A percentile compares a stretch with the other conserved stretches of the same genome.
These are phyloP conservation scores for Conchocele bisecta DNA, from an alignment of 2,888 invertebrate genomes.

Conservation along the genomic window DNA sequence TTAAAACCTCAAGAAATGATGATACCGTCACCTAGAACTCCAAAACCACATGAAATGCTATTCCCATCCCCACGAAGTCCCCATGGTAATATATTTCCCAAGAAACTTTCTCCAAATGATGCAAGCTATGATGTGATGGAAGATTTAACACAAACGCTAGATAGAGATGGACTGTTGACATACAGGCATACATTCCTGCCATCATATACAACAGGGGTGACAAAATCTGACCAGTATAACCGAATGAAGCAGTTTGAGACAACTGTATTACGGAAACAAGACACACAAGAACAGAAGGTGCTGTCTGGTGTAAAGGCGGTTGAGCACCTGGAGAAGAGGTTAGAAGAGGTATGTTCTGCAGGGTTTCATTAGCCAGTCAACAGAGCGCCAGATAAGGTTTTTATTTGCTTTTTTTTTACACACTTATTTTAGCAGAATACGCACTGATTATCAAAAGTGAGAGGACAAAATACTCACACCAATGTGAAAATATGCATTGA, in stretches of 20 bases:
- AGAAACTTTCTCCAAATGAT: conserved; percentile 31
- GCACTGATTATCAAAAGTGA: no score
- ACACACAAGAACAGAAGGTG: conserved; percentile 73
- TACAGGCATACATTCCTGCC: conserved; percentile 71
- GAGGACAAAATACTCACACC: no score
- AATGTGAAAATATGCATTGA: no score
- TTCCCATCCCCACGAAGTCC: no score
- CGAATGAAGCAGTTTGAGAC: conserved; percentile 75
- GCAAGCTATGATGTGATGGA: conserved; percentile 56
- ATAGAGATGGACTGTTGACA: conserved; percentile 56
- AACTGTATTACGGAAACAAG: conserved; percentile 72
- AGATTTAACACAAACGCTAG: conserved; percentile 56
- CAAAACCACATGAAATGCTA: neutral
- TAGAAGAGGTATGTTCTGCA: conserved; percentile 75
- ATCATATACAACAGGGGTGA: conserved; percentile 73
- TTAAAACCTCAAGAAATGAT: conserved; percentile 70
- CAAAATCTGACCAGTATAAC: conserved; percentile 78
- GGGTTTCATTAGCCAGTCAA: no score
- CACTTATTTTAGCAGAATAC: no score
- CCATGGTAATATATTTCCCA: conserved; percentile 26
- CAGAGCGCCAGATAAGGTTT: no score
- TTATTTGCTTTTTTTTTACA: no score
- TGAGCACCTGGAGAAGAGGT: conserved; percentile 72
- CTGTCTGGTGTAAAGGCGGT: conserved; percentile 77
- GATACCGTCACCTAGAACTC: conserved; percentile 56